Percentiles rank a stretch among this genome's conserved stretches.
Evolutionary conservation across 2,888 invertebrate species (phyloP).

Genomic region (Dolichomitus sp.): DNA sequence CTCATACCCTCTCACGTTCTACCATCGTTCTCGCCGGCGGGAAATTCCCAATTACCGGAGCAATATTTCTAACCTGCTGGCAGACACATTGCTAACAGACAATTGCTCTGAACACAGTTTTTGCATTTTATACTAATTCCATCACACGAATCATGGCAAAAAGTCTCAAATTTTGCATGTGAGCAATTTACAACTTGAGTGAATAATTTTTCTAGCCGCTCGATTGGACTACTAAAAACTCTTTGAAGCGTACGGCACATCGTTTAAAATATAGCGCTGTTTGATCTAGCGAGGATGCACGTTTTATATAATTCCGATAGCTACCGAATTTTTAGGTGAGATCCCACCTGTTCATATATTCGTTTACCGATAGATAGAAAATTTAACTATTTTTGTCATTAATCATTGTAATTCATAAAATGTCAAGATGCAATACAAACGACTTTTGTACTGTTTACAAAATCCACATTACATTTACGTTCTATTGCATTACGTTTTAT

Average conservation of each 20-base stretch:
- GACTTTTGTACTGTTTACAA: no score
- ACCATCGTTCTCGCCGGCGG: not conserved
- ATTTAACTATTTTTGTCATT: not conserved
- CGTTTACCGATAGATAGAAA: not conserved
- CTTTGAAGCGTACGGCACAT: not conserved
- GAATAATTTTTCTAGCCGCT: not conserved
- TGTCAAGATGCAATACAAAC: no score
- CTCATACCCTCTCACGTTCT: conserved; percentile 27
- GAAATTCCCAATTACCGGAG: conserved; percentile 23
- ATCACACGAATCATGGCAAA: no score
- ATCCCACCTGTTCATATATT: not conserved
- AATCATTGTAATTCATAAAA: not conserved
- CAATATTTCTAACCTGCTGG: conserved; percentile 41
- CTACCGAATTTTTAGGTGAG: not conserved
- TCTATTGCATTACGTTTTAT: no score
- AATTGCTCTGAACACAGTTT: not conserved
- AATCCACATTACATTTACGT: no score
- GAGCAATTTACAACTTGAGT: not conserved
- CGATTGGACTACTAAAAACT: not conserved
- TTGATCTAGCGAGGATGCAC: not conserved
- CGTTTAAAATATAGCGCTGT: not conserved
- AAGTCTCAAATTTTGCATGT: not conserved
- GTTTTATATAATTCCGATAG: not conserved
- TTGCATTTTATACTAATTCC: not conserved
- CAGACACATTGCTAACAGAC: conserved; percentile 12